phyloP scores from a whole-genome alignment of 2,113 vertebrate species.

The Hypomesus transpacificus region DNA sequence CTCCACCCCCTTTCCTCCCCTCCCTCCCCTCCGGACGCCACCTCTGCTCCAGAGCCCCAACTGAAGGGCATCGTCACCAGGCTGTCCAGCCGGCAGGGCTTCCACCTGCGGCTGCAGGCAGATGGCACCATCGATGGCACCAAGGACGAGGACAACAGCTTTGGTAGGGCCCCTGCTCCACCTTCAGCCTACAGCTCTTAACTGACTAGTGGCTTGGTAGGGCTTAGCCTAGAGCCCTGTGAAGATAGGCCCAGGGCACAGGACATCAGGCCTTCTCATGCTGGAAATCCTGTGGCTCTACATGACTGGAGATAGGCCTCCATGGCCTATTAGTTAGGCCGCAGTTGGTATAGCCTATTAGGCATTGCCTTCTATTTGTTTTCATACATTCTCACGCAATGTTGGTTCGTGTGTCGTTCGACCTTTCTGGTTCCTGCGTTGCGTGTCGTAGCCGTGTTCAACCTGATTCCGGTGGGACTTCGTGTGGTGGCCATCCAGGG shows the following conservation, averaged over 20 bases:
- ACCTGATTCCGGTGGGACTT: conserved; percentile 97
- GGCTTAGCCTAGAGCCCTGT: no score
- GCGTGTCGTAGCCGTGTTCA: conserved; percentile 86
- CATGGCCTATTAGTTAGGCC: no score
- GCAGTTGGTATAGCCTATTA: no score
- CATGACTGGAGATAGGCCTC: no score
- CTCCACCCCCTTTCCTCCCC: conserved; percentile 3
- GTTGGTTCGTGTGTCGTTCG: no score
- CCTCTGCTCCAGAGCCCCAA: conserved; percentile 87
- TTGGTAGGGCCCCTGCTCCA: conserved; percentile 44
- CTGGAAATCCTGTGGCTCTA: no score
- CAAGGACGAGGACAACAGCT: conserved; percentile 90
- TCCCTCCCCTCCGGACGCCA: not conserved
- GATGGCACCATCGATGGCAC: conserved; percentile 97
- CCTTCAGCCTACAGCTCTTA: no score
- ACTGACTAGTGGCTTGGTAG: no score
- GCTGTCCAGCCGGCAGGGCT: conserved; percentile 95
- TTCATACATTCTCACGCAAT: no score
- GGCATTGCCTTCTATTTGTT: no score
- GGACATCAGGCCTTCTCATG: no score
- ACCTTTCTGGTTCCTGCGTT: not conserved
- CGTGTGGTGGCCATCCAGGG: conserved; percentile 99
- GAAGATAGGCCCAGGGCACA: no score
- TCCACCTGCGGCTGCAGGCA: conserved; percentile 94
- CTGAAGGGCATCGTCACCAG: conserved; percentile 99